phyloP scores from a whole-genome alignment of 2,888 invertebrate genomes.

The Morpho achilles region DNA sequence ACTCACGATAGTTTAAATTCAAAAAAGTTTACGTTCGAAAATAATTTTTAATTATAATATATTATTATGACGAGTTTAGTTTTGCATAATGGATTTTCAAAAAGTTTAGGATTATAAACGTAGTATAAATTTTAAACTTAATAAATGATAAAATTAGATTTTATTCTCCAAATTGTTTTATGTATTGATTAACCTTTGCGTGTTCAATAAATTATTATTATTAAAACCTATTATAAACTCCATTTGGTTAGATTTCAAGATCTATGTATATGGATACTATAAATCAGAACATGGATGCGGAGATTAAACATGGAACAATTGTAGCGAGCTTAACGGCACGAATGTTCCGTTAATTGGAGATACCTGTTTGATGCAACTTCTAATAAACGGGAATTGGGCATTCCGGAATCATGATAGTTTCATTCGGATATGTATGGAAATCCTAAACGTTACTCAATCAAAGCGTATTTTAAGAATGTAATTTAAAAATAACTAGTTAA shows the following conservation, averaged over 20 bases:
- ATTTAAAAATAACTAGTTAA: background rate
- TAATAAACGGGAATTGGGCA: constrained; percentile 48
- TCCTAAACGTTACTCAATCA: constrained; percentile 27
- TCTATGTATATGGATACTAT: too few species aligned
- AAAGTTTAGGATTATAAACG: too few species aligned
- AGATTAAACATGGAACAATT: constrained; percentile 8
- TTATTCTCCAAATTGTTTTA: constrained; percentile 1
- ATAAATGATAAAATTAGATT: too few species aligned
- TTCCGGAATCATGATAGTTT: constrained; percentile 43
- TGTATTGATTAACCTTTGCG: background rate
- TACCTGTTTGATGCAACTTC: constrained; percentile 53
- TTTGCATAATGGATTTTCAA: too few species aligned
- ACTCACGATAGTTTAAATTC: too few species aligned
- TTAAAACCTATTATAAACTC: background rate
- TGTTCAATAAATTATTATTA: too few species aligned
- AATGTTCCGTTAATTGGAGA: constrained; percentile 60
- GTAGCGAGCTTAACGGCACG: constrained; percentile 21
- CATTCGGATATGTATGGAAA: constrained; percentile 38
- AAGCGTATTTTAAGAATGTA: constrained; percentile 32
- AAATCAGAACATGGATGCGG: background rate
- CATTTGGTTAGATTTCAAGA: too few species aligned
- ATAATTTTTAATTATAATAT: too few species aligned
- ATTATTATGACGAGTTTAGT: too few species aligned
- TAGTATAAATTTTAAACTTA: too few species aligned
- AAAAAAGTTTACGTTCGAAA: too few species aligned